Evolutionary conservation across 1,140 invertebrate species (phyloP).

Genomic region (Drosophila fuyamai): DNA sequence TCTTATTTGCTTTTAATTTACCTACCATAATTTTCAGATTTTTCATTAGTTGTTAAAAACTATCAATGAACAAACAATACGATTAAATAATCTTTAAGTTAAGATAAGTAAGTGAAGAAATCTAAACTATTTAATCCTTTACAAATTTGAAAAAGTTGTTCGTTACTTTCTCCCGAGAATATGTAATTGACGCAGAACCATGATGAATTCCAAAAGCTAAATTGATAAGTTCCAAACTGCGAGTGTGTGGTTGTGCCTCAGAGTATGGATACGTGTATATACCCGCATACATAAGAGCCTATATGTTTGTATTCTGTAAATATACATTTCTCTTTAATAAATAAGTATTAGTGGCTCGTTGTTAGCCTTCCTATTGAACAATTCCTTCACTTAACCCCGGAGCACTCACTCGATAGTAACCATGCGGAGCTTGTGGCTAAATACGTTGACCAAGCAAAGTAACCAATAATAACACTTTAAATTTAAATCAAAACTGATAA

Average conservation of each 20-base stretch:
- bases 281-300: slow-evolving; percentile 30
- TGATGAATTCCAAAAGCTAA: slow-evolving; percentile 30
- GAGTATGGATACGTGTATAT: slow-evolving; percentile 24
- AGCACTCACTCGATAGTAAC: slow-evolving; percentile 27
- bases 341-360: slow-evolving; percentile 32
- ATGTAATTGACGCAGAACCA: slow-evolving; percentile 43
- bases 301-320: slow-evolving; percentile 43
- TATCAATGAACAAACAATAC: too few relatives aligned
- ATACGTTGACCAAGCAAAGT: slow-evolving; percentile 33
- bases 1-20: too few relatives aligned
- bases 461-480: neutral
- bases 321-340: slow-evolving; percentile 41
- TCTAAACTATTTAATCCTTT: neutral
- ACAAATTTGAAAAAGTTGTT: neutral
- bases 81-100: too few relatives aligned
- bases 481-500: neutral
- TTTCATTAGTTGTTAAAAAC: too few relatives aligned
- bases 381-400: slow-evolving; percentile 40
- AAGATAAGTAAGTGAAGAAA: too few relatives aligned
- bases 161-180: neutral
- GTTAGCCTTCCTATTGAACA: slow-evolving; percentile 33
- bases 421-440: slow-evolving; percentile 43
- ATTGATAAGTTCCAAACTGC: slow-evolving; percentile 36
- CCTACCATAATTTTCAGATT: too few relatives aligned
- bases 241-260: slow-evolving; percentile 19